Conservation (phyloP, 2,113 vertebrate genomes). For the Dicerorhinus sumatrensis region DNA sequence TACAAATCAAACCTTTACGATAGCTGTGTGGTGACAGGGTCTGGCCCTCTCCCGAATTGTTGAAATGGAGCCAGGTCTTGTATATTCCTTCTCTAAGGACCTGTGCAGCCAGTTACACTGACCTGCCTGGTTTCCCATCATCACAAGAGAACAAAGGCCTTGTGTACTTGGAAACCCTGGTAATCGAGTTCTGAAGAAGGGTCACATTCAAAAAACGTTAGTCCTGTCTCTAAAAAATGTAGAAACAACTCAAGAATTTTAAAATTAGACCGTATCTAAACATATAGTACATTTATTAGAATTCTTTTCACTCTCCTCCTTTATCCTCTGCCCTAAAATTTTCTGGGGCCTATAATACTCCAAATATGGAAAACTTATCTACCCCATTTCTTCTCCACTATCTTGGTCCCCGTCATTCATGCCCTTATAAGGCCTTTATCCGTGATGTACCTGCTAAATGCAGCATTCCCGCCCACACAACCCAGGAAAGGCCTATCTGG, state of each 20-base stretch:
- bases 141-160: neutral
- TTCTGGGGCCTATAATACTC: neutral
- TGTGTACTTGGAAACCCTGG: neutral
- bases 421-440: neutral
- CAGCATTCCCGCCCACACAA: neutral
- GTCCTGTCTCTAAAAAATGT: neutral
- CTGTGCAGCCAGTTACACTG: neutral
- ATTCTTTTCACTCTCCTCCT: neutral
- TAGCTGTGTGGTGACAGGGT: neutral
- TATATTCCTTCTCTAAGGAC: neutral
- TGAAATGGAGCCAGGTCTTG: neutral
- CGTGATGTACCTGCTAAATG: neutral
- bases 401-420: neutral
- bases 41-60: neutral
- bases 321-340: slow-evolving; percentile 10
- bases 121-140: neutral
- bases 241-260: neutral
- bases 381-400: neutral
- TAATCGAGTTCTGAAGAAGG: neutral
- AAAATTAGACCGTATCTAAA: neutral
- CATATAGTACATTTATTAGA: neutral
- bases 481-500: too few species aligned
- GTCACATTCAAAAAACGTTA: neutral
- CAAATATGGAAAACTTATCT: neutral
- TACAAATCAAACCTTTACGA: neutral